These are phyloP conservation scores for Piezodorus guildinii DNA, from an alignment of 1,140 invertebrate species.

Conservation along the genomic window DNA sequence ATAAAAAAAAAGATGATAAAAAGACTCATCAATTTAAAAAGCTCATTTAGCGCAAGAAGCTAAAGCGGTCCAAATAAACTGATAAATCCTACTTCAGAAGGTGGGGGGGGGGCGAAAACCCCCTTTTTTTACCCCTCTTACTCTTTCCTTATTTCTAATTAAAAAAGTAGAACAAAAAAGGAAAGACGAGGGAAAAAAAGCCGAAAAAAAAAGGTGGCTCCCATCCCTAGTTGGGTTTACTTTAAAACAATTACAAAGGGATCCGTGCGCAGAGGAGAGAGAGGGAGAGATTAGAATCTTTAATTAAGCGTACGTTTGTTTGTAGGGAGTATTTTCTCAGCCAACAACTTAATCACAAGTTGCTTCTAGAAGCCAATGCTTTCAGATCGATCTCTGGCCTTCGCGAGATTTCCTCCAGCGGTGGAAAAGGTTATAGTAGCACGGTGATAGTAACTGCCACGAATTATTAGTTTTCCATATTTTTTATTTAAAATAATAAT, in stretches of 20 bases:
- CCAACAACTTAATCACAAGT: too few species aligned
- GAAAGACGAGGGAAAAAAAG: too few species aligned
- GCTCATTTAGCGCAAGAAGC: neutral
- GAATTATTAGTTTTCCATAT: too few species aligned
- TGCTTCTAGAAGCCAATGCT: too few species aligned
- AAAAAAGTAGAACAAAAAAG: conserved; percentile 11
- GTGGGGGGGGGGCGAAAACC: too few species aligned
- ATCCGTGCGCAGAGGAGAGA: neutral
- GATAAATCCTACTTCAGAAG: neutral
- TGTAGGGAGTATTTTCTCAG: neutral
- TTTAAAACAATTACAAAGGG: neutral
- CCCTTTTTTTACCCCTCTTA: too few species aligned
- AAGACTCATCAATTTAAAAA: conserved; percentile 11
- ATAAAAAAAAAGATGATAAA: conserved; percentile 14
- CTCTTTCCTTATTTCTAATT: neutral
- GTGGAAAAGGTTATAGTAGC: too few species aligned
- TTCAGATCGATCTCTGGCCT: too few species aligned
- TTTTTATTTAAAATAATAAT: too few species aligned
- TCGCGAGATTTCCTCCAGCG: too few species aligned
- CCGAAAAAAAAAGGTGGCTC: neutral
- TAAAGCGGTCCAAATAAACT: neutral
- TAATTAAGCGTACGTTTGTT: neutral
- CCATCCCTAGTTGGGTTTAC: neutral
- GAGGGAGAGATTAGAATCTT: neutral
- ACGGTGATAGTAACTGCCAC: too few species aligned